These are phyloP conservation scores for Dascyllus trimaculatus DNA, from an alignment of 2,113 vertebrate species.

Conservation along the genomic window DNA sequence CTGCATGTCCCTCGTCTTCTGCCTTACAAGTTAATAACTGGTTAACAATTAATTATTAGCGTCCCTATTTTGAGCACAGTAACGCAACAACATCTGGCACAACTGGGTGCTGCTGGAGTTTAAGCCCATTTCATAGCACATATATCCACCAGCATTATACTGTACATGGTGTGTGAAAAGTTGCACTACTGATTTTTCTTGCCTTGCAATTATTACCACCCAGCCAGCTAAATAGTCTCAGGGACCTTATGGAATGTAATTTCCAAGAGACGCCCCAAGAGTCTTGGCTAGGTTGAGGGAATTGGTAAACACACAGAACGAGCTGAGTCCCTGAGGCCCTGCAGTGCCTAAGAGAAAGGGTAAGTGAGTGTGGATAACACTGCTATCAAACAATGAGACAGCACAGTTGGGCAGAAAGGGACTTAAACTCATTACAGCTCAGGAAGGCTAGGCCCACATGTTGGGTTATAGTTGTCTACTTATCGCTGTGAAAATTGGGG, in stretches of 20 bases:
- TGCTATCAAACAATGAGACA: slow-evolving; percentile 74
- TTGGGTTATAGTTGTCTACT: slow-evolving; percentile 60
- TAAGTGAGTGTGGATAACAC: slow-evolving; percentile 76
- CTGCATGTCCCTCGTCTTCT: too few species aligned
- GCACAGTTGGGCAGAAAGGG: slow-evolving; percentile 57
- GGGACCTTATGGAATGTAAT: slow-evolving; percentile 74
- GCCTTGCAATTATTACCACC: slow-evolving; percentile 58
- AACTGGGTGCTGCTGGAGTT: not conserved
- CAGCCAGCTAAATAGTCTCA: slow-evolving; percentile 48
- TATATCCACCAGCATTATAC: not conserved
- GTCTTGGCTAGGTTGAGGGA: slow-evolving; percentile 63
- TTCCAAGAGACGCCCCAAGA: slow-evolving; percentile 67
- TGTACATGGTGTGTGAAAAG: slow-evolving; percentile 11
- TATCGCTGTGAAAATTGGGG: slow-evolving; percentile 64
- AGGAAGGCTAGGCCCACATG: slow-evolving; percentile 46
- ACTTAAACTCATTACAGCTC: slow-evolving; percentile 70
- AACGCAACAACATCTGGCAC: not conserved
- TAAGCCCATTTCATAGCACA: not conserved
- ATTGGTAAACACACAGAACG: slow-evolving; percentile 75
- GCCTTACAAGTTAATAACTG: too few species aligned
- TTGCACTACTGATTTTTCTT: slow-evolving; percentile 30
- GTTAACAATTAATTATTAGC: too few species aligned
- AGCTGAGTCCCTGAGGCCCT: slow-evolving; percentile 60
- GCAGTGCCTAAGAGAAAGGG: slow-evolving; percentile 68
- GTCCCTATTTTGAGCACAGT: not conserved